Evolutionary conservation across 2,888 invertebrate genomes (phyloP), one percentile per base, ranked within the genome.

Genomic region (Tolmerus cingulatus): DNA sequence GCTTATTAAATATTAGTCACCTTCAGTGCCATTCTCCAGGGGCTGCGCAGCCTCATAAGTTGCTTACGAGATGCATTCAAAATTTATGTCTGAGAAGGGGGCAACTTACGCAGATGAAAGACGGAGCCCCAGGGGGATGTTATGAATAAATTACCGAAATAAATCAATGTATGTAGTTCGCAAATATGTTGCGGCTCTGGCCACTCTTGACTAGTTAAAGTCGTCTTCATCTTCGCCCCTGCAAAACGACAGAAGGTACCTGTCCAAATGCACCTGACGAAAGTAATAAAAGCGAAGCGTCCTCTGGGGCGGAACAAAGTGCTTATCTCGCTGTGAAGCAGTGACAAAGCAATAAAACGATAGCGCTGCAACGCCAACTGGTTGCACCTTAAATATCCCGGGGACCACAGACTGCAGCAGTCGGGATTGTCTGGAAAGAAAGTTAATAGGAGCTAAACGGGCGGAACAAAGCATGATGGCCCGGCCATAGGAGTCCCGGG

Each of bases 1-100:
- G 87, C 87, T 88, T 87, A 88, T 88, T 88, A 88, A 87, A 55
- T 81, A 55, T 81, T 81, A 81, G 81, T 30, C 46, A 55, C 55
- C 51, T 37, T 27, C 27, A 66, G 66, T 66, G 12, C 12, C 23
- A 23, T 66, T 23, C 66, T 66, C 23, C 66, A 1, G 66, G 66
- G 30, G 34, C 5, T 19, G 51, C 40, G 23, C 43, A 40, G 40
- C 19, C n/a, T 78, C 19, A 16, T 43, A n/a, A 43, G 19, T 46
- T 37, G 43, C 78, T 78, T 0, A 12, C 2, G 12, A 23, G 19
- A 19, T 37, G 43, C 78, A 78, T 78, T 40, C 40, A 78, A 78
- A 78, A 78, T 78, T 43, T 40, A 78, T 78, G 78, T 12, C 12
- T 43, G 12, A 14, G 5, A 78, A 37, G 16, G 23, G 40, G 40